Percentiles rank a stretch among this genome's conserved stretches.
Evolutionary conservation across 2,888 invertebrate species (phyloP).

Genomic region (Schrankia costaestrigalis): DNA sequence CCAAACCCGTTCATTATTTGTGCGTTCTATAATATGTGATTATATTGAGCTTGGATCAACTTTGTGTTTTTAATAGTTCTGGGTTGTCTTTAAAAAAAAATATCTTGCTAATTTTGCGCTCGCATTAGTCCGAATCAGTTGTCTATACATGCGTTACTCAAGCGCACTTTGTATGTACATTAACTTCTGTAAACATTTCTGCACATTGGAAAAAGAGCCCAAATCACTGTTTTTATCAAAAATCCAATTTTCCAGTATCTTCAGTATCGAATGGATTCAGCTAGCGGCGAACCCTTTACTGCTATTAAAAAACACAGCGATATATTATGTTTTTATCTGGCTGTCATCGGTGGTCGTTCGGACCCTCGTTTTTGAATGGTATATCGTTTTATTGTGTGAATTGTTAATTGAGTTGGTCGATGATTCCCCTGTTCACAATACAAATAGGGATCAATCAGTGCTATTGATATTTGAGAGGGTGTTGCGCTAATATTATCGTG

Average conservation of each 20-base stretch:
- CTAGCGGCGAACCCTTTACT: constrained; percentile 28
- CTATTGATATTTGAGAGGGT: constrained; percentile 13
- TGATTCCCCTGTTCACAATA: constrained; percentile 15
- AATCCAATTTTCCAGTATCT: constrained; percentile 52
- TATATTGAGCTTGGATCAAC: too few relatives aligned
- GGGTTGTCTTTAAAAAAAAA: too few relatives aligned
- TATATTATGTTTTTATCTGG: constrained; percentile 50
- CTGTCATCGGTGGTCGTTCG: constrained; percentile 37
- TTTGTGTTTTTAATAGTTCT: too few relatives aligned
- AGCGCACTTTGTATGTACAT: too few relatives aligned
- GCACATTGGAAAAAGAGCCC: constrained; percentile 19
- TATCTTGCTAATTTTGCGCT: too few relatives aligned
- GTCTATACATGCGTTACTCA: too few relatives aligned
- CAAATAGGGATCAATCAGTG: constrained; percentile 20
- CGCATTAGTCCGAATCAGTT: too few relatives aligned
- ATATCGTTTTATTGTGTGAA: constrained; percentile 32
- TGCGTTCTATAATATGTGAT: too few relatives aligned
- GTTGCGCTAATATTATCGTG: neutral
- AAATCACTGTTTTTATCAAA: constrained; percentile 56
- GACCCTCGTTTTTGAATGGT: constrained; percentile 36
- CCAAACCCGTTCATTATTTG: too few relatives aligned
- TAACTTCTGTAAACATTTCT: constrained; percentile 26
- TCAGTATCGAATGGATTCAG: constrained; percentile 23
- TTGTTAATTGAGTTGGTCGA: constrained; percentile 33
- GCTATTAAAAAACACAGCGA: constrained; percentile 37